A percentile compares a stretch with the other conserved stretches of the same genome.
Evolutionary conservation across 92 coral and sea anemone genomes (phyloP).

Genomic region (Parazoanthus darwini): DNA sequence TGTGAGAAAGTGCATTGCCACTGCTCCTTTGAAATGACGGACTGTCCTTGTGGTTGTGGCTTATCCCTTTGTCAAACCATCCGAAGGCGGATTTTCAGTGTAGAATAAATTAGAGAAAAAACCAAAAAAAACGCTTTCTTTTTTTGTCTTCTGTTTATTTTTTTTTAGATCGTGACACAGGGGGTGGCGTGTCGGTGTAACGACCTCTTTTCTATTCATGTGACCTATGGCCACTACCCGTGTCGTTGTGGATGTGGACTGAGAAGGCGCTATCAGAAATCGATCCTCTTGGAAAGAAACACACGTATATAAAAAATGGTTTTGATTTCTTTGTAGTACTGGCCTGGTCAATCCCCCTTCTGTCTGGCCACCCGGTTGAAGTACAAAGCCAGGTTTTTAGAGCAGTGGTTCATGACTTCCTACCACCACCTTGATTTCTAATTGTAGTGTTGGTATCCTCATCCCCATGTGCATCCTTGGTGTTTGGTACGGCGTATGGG

Average conservation of each 20-base stretch:
- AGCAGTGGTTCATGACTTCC: no score
- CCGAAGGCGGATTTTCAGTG: constrained; percentile 23
- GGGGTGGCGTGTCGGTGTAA: constrained; percentile 29
- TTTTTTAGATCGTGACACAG: constrained; percentile 22
- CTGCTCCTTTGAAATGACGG: constrained; percentile 22
- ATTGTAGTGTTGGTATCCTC: no score
- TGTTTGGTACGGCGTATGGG: no score
- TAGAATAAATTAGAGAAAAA: constrained; percentile 11
- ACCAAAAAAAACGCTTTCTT: not conserved
- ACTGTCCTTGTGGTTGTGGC: constrained; percentile 19
- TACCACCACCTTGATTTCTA: no score
- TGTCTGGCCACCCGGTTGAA: no score
- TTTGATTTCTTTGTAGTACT: no score
- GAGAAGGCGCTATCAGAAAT: constrained; percentile 16
- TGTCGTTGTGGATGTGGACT: constrained; percentile 32
- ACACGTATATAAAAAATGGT: no score
- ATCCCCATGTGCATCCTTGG: no score
- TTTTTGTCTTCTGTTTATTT: not conserved
- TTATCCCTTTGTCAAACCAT: constrained; percentile 22
- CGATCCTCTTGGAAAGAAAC: constrained; percentile 25
- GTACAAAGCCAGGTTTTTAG: no score
- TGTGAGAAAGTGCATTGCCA: constrained; percentile 22
- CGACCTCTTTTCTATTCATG: constrained; percentile 19
- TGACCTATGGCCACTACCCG: constrained; percentile 8
- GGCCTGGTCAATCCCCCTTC: no score